Evolutionary conservation across 2,888 invertebrate genomes (phyloP).

Genomic region (Nemotelus nigrinus): DNA sequence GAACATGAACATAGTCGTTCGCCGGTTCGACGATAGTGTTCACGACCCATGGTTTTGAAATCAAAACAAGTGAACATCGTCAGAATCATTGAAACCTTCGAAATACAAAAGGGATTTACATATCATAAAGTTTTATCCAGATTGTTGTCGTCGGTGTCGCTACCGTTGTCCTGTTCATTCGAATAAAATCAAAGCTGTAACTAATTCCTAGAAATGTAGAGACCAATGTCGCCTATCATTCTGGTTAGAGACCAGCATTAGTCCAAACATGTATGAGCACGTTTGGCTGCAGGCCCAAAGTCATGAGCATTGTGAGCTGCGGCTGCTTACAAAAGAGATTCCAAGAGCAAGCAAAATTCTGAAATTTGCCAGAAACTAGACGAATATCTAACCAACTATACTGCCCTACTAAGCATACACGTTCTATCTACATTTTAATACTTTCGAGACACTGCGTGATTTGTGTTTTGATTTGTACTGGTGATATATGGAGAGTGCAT

Average conservation of each 20-base stretch:
- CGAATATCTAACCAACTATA: not conserved
- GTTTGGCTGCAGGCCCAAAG: too few relatives aligned
- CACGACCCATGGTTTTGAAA: not conserved
- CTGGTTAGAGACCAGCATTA: not conserved
- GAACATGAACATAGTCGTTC: too few relatives aligned
- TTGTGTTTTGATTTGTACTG: too few relatives aligned
- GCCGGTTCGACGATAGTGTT: too few relatives aligned
- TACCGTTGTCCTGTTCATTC: too few relatives aligned
- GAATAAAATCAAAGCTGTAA: conserved; percentile 41
- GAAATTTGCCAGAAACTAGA: conserved; percentile 22
- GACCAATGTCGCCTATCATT: too few relatives aligned
- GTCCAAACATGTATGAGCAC: not conserved
- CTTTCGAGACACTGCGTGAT: too few relatives aligned
- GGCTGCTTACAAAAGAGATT: too few relatives aligned
- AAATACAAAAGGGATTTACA: conserved; percentile 25
- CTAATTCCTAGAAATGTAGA: conserved; percentile 28
- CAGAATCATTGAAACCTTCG: not conserved
- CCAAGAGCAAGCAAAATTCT: conserved; percentile 1
- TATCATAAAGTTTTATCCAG: conserved; percentile 29
- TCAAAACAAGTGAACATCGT: conserved; percentile 5
- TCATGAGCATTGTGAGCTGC: too few relatives aligned
- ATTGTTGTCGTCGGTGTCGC: not conserved
- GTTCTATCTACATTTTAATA: too few relatives aligned
- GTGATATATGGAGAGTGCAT: too few relatives aligned
- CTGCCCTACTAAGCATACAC: too few relatives aligned